Percentiles rank a stretch among this genome's conserved stretches.
These are phyloP conservation scores for Sebastes taczanowskii DNA, from an alignment of 2,797 vertebrate genomes.

Conservation along the genomic window DNA sequence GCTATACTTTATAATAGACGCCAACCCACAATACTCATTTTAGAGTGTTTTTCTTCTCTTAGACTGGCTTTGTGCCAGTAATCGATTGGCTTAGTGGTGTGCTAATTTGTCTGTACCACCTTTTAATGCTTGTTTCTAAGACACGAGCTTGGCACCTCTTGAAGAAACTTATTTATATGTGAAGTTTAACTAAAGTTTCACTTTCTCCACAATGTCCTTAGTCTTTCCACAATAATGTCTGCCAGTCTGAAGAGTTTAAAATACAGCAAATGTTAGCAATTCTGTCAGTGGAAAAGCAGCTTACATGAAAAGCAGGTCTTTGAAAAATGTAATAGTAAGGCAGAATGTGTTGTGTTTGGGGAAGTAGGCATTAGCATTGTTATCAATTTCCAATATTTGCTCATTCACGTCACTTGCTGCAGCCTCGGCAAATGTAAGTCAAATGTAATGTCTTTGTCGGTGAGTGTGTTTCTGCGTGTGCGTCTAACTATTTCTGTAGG, in stretches of 20 bases:
- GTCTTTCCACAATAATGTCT: background rate
- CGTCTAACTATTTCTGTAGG: constrained; percentile 44
- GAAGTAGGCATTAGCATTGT: constrained; percentile 36
- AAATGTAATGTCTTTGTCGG: constrained; percentile 43
- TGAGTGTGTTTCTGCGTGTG: constrained; percentile 28
- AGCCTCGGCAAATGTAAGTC: constrained; percentile 16
- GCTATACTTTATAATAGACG: background rate
- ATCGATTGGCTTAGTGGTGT: constrained; percentile 11
- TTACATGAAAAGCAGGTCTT: constrained; percentile 25
- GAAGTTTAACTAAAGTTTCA: background rate
- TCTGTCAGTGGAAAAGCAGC: constrained; percentile 12
- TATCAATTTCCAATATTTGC: constrained; percentile 36
- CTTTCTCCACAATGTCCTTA: background rate
- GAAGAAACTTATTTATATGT: constrained; percentile 4
- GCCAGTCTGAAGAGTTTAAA: background rate
- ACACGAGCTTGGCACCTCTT: background rate
- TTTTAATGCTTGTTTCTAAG: constrained; percentile 12
- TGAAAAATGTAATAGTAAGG: constrained; percentile 32
- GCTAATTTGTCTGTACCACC: constrained; percentile 24
- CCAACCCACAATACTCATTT: background rate
- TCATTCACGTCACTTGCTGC: constrained; percentile 37
- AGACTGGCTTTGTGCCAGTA: constrained; percentile 9
- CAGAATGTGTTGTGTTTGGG: constrained; percentile 10
- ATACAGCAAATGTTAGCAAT: background rate
- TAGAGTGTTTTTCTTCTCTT: constrained; percentile 3